Evolutionary conservation across 2,797 vertebrate genomes (phyloP), one percentile per base, ranked within the genome.

Genomic region (Lates japonicus): DNA sequence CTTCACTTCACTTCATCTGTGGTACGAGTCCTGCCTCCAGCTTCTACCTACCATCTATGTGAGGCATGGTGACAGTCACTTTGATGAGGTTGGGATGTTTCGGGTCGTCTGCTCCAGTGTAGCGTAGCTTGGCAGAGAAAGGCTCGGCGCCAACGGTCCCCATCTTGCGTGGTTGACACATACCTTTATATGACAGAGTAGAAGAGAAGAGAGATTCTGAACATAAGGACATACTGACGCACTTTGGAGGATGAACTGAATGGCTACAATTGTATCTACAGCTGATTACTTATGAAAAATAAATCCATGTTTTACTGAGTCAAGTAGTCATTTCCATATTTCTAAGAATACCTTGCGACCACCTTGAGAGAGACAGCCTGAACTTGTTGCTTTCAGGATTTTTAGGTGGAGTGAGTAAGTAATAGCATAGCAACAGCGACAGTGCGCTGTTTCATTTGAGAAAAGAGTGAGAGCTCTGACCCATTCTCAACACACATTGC

Each of bases 91-190:
- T 98, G 74, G 96, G 81, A 81, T 96, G 95, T 81, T 96, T 94
- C n/a, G n/a, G 88, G 90, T 99, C 97, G 72, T 97, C 97, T 0
- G 97, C 86, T 70, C 97, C 97, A 0, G 96, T 97, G 89, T 99
- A 98, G 73, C 96, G 96, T 54, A 99, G 85, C 80, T 97, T 98
- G 52, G 98, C 98, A 67, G 98, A 98, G 94, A 99, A 99, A 0
- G 98, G 98, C 86, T 99, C 98, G 1, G 97, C 97, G n/a, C n/a
- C n/a, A n/a, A n/a, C 97, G 0, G 95, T 95, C 77, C 97, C 97
- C 65, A 95, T 90, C 84, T 97, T 93, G 10, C 95, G 96, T 57
- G 97, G 97, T 46, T 97, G 98, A 90, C 98, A 99, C 93, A 99
- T 96, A 80, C 98, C 98, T 93, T 90, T 80, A 85, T 60, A 69